Conservation (phyloP, 2,888 invertebrate genomes). For the Chrysotoxum bicinctum region DNA sequence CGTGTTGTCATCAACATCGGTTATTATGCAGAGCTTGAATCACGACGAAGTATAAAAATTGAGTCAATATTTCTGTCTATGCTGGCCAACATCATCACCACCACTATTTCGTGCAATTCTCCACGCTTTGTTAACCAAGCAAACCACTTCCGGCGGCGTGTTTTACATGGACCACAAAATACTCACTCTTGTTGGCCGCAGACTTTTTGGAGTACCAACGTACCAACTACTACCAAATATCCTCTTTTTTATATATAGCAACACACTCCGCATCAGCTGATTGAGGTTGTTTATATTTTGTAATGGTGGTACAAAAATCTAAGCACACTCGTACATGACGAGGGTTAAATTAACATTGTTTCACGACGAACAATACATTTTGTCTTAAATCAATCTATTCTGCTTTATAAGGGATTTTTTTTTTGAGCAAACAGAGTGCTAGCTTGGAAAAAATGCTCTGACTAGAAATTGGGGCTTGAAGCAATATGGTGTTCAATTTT, state of each 20-base stretch:
- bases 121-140: slow-evolving; percentile 81
- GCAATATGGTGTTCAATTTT: too few relatives aligned
- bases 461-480: too few relatives aligned
- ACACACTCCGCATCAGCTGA: background rate
- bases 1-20: background rate
- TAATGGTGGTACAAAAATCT: too few relatives aligned
- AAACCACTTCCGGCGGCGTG: slow-evolving; percentile 80
- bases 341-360: too few relatives aligned
- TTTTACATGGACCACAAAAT: slow-evolving; percentile 42
- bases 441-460: too few relatives aligned
- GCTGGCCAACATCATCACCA: background rate
- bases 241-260: background rate
- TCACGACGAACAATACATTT: too few relatives aligned
- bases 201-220: slow-evolving; percentile 25
- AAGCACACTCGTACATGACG: too few relatives aligned
- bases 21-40: background rate
- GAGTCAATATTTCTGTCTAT: slow-evolving; percentile 7
- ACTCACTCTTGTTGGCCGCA: slow-evolving; percentile 37
- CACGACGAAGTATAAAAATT: background rate
- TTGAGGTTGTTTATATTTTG: background rate
- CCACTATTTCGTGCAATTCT: slow-evolving; percentile 73
- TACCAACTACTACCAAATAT: background rate
- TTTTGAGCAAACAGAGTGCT: too few relatives aligned
- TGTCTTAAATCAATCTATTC: too few relatives aligned
- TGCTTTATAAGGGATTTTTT: too few relatives aligned